A percentile compares a stretch with the other conserved stretches of the same genome.
Evolutionary conservation across 1,140 invertebrate genomes (phyloP).

Genomic region (Semibalanus balanoides): DNA sequence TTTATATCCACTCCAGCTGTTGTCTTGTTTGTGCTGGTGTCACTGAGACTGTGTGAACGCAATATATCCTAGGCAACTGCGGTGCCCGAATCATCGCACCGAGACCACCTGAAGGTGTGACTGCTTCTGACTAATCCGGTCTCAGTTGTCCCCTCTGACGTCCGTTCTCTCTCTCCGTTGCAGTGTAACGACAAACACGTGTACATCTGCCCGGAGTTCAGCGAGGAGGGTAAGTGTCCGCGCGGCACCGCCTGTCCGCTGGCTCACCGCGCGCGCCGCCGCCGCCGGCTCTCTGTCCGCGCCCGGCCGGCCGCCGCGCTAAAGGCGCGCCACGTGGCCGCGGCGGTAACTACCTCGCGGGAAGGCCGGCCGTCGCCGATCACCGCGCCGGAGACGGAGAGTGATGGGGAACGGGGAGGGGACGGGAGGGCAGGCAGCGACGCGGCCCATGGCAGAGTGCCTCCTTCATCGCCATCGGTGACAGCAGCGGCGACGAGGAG

Average conservation of each 20-base stretch:
- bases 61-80: too few species aligned
- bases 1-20: too few species aligned
- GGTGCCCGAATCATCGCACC: too few species aligned
- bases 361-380: too few species aligned
- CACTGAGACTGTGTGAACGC: too few species aligned
- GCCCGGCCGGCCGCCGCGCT: too few species aligned
- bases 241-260: slow-evolving; percentile 14
- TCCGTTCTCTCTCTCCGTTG: not conserved
- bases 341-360: not conserved
- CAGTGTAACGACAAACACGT: not conserved
- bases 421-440: not conserved
- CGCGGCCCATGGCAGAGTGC: not conserved
- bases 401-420: too few species aligned
- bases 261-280: too few species aligned
- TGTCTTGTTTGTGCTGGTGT: not conserved
- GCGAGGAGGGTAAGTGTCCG: slow-evolving; percentile 30
- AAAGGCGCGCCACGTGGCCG: too few species aligned
- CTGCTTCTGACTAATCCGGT: not conserved
- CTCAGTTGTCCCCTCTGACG: not conserved
- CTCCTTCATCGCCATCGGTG: slow-evolving; percentile 1
- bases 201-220: not conserved
- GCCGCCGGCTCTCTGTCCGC: not conserved
- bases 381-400: not conserved
- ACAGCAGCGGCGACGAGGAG: not conserved
- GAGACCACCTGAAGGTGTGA: too few species aligned